Base-by-base conservation (phyloP, 1,140 invertebrate genomes). In the Drosophila takahashii region DNA sequence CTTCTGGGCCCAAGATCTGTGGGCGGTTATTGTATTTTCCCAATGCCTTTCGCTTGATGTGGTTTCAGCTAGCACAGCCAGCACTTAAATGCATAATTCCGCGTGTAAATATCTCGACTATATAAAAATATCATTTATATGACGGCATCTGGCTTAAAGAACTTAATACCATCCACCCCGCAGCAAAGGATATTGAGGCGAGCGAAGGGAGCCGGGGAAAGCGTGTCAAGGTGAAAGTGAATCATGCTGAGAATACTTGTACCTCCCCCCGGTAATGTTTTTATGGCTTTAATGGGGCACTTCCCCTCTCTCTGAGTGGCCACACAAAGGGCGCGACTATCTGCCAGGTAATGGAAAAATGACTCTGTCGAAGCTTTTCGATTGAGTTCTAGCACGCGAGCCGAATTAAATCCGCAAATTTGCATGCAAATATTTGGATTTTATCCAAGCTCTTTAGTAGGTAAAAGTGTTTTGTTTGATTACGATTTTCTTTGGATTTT, bases 1-100 rank as follows among this genome's bases (percentile, higher is more conserved):
- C 42, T 44, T 50, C 18, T 51, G 70, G 74, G 59, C 83, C 71
- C 41, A 62, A 65, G 47, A 36, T 29, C 15, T 75, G 81, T 77
- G 81, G 83, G 81, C 78, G 83, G 66, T 77, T 87, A 77, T 87
- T 87, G 79, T 75, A 45, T 37, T 86, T 76, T 72, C 60, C 75
- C 29, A 27, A 51, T 16, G 59, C 44, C 29, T 61, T 59, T 59
- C 65, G 64, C 41, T 70, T 70, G 66, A 70, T 83, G 79, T 76
- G 83, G 83, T 70, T 80, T 57, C 71, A 75, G 39, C 48, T 74
- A 50, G 29, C 66, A 27, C 51, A 65, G 41, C 22, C 52, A 57
- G 41, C 22, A 64, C 42, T 65, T 76, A 48, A 79, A 79, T 42
- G 51, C 59, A 53, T 70, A 70, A 70, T 34, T 48, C 66, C 18